phyloP scores from a whole-genome alignment of 2,113 vertebrate genomes.

The Vulpes ferrilata region DNA sequence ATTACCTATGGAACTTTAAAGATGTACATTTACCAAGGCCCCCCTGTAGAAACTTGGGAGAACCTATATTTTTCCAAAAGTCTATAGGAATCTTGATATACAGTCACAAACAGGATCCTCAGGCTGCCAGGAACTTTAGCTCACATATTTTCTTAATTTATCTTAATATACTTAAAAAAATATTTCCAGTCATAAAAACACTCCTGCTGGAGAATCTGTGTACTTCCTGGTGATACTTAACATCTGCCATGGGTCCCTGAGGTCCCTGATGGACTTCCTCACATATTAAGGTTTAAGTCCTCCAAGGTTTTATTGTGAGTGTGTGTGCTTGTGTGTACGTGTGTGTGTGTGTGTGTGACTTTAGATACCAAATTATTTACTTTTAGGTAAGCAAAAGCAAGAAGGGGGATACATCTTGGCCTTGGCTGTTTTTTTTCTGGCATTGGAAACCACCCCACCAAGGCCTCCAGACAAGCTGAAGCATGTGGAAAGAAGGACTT shows the following conservation, averaged over 20 bases:
- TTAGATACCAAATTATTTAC: conserved; percentile 5
- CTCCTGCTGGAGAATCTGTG: background rate
- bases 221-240: background rate
- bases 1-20: background rate
- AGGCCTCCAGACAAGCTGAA: background rate
- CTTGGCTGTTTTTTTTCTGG: background rate
- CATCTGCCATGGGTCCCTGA: background rate
- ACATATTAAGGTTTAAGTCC: background rate
- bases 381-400: conserved; percentile 6
- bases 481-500: background rate
- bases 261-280: background rate
- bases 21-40: background rate
- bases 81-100: background rate
- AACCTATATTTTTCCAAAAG: background rate
- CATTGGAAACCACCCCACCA: background rate
- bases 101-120: background rate
- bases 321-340: background rate
- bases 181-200: background rate
- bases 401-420: background rate
- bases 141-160: background rate
- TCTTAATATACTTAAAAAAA: background rate
- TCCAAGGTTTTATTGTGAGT: background rate
- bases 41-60: background rate
- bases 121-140: background rate
- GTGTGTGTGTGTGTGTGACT: background rate